Percentiles rank a stretch among this genome's conserved stretches.
phyloP scores from a whole-genome alignment of 2,888 invertebrate species.

The Eulithis testata region DNA sequence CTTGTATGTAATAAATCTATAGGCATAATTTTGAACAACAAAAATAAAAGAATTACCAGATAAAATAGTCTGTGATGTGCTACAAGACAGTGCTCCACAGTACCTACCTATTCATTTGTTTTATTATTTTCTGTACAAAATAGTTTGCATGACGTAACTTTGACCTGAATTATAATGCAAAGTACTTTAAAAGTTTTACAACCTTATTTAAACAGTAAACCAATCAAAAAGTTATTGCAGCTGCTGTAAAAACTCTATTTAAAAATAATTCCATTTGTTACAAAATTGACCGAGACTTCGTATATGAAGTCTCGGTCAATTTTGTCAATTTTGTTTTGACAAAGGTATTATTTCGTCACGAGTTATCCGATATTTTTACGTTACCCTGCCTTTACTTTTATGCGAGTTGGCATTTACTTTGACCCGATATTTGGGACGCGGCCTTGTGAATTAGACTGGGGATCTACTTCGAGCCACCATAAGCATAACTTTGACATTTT shows the following conservation, averaged over 20 bases:
- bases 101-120: too few relatives aligned
- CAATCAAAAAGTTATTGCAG: neutral
- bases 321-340: too few relatives aligned
- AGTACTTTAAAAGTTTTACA: neutral
- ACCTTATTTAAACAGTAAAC: neutral
- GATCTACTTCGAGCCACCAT: too few relatives aligned
- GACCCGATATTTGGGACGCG: conserved; percentile 68
- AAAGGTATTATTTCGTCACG: neutral
- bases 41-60: too few relatives aligned
- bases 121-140: neutral
- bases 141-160: conserved; percentile 17
- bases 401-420: conserved; percentile 54
- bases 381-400: conserved; percentile 23
- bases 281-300: too few relatives aligned
- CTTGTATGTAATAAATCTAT: too few relatives aligned
- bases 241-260: neutral
- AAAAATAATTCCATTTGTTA: too few relatives aligned
- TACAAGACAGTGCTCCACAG: too few relatives aligned
- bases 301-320: too few relatives aligned
- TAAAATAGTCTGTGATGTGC: too few relatives aligned
- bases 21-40: too few relatives aligned
- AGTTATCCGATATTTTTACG: neutral
- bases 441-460: conserved; percentile 51
- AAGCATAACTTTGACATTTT: too few relatives aligned
- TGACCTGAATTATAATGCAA: conserved; percentile 12